Evolutionary conservation across 2,888 invertebrate species (phyloP), one percentile per base, ranked within the genome.

Genomic region (Opisthograptis luteolata): DNA sequence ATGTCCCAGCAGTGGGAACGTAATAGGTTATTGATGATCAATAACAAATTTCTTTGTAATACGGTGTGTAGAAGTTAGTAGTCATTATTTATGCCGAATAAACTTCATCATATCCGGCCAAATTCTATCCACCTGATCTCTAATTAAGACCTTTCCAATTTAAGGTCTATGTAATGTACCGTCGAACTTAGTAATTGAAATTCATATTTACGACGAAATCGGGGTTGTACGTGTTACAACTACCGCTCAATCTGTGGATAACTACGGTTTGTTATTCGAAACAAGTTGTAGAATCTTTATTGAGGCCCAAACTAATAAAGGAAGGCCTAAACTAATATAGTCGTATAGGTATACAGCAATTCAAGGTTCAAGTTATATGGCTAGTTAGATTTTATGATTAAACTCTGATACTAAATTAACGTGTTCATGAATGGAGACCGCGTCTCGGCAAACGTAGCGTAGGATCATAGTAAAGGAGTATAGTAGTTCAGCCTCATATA

Each of bases 171-270:
- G n/a, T 45, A 53, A 50, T 53, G 55, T 53, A 45, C 39, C 43
- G 28, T 57, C 57, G 49, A 58, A 59, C 52, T 62, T 59, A 57
- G 55, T 59, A 59, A 62, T 62, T 62, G 59, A 62, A 59, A 59
- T 62, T 57, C 55, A 59, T 59, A 59, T 57, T 57, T 57, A 60
- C 50, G 55, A 55, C 50, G 36, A 47, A 52, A 28, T 45, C 36
- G 37, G 55, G 55, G 42, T 56, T 44, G 24, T 37, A 34, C 41
- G 42, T 30, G 47, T 28, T 24, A 39, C 56, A 30, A 48, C 51
- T 56, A 48, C 27, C 32, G 25, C 28, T 7, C 31, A 46, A 46
- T 34, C 46, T 52, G 30, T 19, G 36, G 20, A 20, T 20, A 22
- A 30, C 42, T 31, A 20, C 27, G 7, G 37, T 47, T 55, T 14